Percentiles rank a stretch among this genome's conserved stretches.
These are phyloP conservation scores for Zaprionus bogoriensis DNA, from an alignment of 2,888 invertebrate species.

Conservation along the genomic window DNA sequence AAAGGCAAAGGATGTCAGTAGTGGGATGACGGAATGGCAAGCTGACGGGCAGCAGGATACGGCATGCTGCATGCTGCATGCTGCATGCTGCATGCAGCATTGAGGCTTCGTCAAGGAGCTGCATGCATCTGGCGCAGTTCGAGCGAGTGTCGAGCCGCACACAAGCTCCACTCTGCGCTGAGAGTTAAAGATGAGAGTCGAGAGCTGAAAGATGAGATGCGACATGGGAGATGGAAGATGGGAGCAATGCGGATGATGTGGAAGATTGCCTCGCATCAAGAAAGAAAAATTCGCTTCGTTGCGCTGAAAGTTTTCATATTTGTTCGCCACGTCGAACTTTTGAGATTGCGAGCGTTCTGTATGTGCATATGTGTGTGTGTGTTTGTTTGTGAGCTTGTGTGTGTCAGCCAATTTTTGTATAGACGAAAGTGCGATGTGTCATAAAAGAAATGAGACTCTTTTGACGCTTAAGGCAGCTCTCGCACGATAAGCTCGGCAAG, in stretches of 20 bases:
- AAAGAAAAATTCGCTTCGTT: constrained; percentile 59
- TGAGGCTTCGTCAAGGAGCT: constrained; percentile 67
- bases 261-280: constrained; percentile 61
- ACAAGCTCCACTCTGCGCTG: constrained; percentile 36
- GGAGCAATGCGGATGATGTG: constrained; percentile 29
- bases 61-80: constrained; percentile 1
- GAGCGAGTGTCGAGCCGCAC: constrained; percentile 66
- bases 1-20: constrained; percentile 36
- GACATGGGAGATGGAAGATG: constrained; percentile 5
- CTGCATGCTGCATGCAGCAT: constrained; percentile 21
- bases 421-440: constrained; percentile 53
- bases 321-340: constrained; percentile 70
- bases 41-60: too few relatives aligned
- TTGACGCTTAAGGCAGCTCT: constrained; percentile 31
- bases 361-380: constrained; percentile 3
- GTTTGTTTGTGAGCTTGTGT: constrained; percentile 11
- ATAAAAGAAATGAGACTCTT: constrained; percentile 63
- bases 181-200: constrained; percentile 17
- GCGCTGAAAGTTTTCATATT: constrained; percentile 73
- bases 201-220: constrained; percentile 9
- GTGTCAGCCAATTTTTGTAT: constrained; percentile 61
- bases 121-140: constrained; percentile 72
- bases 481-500: constrained; percentile 30
- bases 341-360: constrained; percentile 31
- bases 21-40: too few relatives aligned